phyloP scores from a whole-genome alignment of 2,888 invertebrate species.

The Timema podura region DNA sequence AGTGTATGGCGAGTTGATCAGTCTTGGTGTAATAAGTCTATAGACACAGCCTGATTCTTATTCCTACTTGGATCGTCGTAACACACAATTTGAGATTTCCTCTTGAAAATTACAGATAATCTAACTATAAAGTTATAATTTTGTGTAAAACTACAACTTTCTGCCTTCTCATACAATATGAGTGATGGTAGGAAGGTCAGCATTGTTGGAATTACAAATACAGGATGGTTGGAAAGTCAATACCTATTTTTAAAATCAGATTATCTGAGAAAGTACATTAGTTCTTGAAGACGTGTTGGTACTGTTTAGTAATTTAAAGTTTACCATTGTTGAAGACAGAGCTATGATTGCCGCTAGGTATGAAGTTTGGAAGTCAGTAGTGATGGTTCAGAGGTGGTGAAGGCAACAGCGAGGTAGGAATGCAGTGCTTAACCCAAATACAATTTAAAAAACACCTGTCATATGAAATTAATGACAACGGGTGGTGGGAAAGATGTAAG shows the following conservation, averaged over 20 bases:
- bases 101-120: too few species aligned
- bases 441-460: neutral
- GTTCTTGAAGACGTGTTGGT: neutral
- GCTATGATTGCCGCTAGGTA: constrained; percentile 5
- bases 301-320: constrained; percentile 2
- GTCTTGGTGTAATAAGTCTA: too few species aligned
- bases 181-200: too few species aligned
- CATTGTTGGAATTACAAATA: neutral
- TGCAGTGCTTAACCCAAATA: neutral
- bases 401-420: neutral
- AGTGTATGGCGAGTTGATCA: too few species aligned
- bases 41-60: too few species aligned
- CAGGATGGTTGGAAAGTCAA: neutral
- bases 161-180: too few species aligned
- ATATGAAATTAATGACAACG: neutral
- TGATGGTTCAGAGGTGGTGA: neutral
- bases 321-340: neutral
- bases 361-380: neutral
- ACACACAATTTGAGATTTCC: too few species aligned
- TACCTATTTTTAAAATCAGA: constrained; percentile 3
- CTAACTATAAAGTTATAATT: too few species aligned
- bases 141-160: too few species aligned
- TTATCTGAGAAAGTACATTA: constrained; percentile 5
- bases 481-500: neutral
- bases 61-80: too few species aligned